Base-by-base conservation (phyloP, 2,888 invertebrate species). In the Apodemia zela region DNA sequence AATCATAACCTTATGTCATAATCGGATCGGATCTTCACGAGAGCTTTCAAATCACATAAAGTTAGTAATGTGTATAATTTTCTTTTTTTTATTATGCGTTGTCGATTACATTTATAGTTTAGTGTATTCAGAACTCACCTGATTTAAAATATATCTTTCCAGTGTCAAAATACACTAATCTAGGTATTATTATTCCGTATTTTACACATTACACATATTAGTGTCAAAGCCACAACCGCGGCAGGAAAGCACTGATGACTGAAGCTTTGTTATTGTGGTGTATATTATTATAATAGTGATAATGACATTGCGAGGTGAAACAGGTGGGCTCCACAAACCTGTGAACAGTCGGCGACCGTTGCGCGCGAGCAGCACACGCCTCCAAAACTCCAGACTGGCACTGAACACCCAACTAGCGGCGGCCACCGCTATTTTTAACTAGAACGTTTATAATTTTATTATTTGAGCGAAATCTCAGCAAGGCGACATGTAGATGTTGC, bases 391-490 rank as follows among this genome's bases (percentile, higher is more conserved):
- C 85, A 82, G 79, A 80, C 78, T 73, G 75, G 77, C 79, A 81
- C 84, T 70, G 76, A 72, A 76, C 72, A 71, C 76, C 77, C 71
- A 74, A 66, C 80, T 74, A 66, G 69, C 72, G 75, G 75, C 77
- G 71, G 72, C 77, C 77, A 74, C 77, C 72, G 74, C 75, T 75
- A 66, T 51, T 68, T 77, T 84, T 89, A 89, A 89, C 89, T 89
- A 83, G 87, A 88, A 85, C 81, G 87, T 84, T 85, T 89, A 90
- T 89, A 89, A 90, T 89, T 89, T 91, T 89, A 90, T 90, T 90
- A 89, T 90, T 90, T 87, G 78, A 82, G 80, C 85, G 80, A 87
- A 89, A 82, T 81, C 78, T 75, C 76, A 78, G 72, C 78, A 80
- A 83, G 74, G 82, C 89, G 90, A 89, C 90, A 86, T 86, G 86